phyloP scores from a whole-genome alignment of 2,888 invertebrate genomes.

The Coenonympha glycerion region DNA sequence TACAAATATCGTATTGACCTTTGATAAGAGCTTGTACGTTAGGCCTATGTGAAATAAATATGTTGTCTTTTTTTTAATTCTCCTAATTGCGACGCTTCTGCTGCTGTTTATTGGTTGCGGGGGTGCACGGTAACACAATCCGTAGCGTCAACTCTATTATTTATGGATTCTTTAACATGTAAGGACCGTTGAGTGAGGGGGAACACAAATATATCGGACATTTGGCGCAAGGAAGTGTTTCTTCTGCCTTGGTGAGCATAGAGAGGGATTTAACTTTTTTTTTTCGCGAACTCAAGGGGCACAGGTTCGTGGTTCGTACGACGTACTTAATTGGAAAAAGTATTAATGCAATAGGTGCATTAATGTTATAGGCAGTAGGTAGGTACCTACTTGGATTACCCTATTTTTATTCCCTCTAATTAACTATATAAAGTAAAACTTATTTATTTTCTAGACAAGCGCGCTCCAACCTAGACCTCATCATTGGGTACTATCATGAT shows the following conservation, averaged over 20 bases:
- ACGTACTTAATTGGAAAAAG: constrained; percentile 6
- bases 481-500: too few species aligned
- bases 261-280: constrained; percentile 48
- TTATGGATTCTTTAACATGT: constrained; percentile 77
- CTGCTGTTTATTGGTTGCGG: constrained; percentile 46
- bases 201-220: constrained; percentile 55
- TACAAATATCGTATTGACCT: too few species aligned
- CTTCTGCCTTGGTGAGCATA: constrained; percentile 50
- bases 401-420: too few species aligned
- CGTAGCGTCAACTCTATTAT: constrained; percentile 73
- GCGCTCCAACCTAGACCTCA: too few species aligned
- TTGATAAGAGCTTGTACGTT: too few species aligned
- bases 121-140: constrained; percentile 60
- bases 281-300: constrained; percentile 22
- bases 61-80: too few species aligned
- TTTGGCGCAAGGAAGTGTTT: constrained; percentile 71
- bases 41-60: too few species aligned
- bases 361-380: not conserved
- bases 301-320: constrained; percentile 26
- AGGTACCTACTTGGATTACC: too few species aligned
- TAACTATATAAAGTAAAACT: too few species aligned
- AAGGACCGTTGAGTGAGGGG: constrained; percentile 58
- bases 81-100: too few species aligned
- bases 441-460: too few species aligned
- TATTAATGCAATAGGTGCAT: not conserved